Evolutionary conservation across 2,888 invertebrate genomes (phyloP), one percentile per base, ranked within the genome.

Genomic region (Harpalus rubripes): DNA sequence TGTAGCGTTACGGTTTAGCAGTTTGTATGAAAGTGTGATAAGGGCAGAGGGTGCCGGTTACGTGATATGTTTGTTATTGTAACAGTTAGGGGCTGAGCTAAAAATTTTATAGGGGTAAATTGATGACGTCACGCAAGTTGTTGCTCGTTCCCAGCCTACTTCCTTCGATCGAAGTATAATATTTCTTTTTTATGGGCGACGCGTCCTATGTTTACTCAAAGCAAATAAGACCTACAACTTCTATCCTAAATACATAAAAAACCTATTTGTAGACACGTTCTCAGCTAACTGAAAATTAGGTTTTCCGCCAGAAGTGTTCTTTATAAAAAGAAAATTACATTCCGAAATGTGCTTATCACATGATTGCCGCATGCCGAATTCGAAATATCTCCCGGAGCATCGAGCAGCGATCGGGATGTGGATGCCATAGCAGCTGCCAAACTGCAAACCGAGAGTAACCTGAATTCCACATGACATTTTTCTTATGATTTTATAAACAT

Each of bases 191-290:
- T 82, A 72, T 82, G 56, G 72, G 52, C 39, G 52, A 22, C 52
- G 32, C 82, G 44, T 72, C 59, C 26, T 15, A 56, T 39, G 72
- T 82, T 82, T 82, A 82, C 59, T 82, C 72, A 82, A 82, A 82
- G 82, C 72, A 82, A 82, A 82, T 82, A 82, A 58, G 82, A 82
- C 56, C 58, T 39, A 56, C 82, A 82, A 82, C 16, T 82, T 59
- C 72, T 74, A 82, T 82, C 72, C 72, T 82, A 82, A 82, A 82
- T 82, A 82, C 72, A 82, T 72, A 82, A 82, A 56, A 72, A 72
- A 58, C 82, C 59, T 82, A 82, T 82, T 72, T 68, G 78, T 78
- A 78, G 78, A 78, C 78, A 78, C 78, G 74, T 68, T 39, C 12
- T 44, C 22, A 8, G 52, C 16, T 52, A 81, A 56, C 44, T 81